Conservation (phyloP, 1,140 invertebrate genomes). For the Tetramorium simillimum region DNA sequence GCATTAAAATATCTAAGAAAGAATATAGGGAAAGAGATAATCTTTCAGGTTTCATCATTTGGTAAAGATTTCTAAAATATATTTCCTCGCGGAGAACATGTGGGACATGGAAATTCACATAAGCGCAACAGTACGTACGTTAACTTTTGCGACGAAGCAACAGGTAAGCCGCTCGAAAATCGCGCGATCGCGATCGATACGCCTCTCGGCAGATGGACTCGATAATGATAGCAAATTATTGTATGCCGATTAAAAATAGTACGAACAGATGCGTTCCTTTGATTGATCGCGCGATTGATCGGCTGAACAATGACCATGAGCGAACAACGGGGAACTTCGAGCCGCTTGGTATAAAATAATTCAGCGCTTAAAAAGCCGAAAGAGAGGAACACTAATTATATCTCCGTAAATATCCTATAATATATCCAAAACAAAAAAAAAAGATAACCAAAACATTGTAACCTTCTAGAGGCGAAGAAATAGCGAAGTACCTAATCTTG, state of each 20-base stretch:
- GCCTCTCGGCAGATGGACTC: slow-evolving; percentile 33
- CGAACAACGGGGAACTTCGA: slow-evolving; percentile 61
- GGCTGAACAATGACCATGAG: slow-evolving; percentile 53
- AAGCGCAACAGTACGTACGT: slow-evolving; percentile 28
- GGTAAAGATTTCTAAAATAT: background rate
- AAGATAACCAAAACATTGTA: slow-evolving; percentile 80
- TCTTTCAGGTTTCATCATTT: background rate
- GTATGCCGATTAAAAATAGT: slow-evolving; percentile 69
- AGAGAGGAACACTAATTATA: slow-evolving; percentile 78
- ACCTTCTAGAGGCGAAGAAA: slow-evolving; percentile 81
- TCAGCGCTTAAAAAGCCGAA: slow-evolving; percentile 69
- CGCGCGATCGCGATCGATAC: slow-evolving; percentile 55
- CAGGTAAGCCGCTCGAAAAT: slow-evolving; percentile 59
- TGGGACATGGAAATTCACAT: slow-evolving; percentile 27
- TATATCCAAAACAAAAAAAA: slow-evolving; percentile 78
- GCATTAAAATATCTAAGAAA: background rate
- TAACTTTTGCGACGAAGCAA: slow-evolving; percentile 66
- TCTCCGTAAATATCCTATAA: slow-evolving; percentile 81
- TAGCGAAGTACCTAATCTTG: slow-evolving; percentile 81
- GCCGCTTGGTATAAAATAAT: slow-evolving; percentile 70
- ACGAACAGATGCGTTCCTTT: slow-evolving; percentile 34
- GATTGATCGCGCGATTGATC: slow-evolving; percentile 65
- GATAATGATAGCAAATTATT: slow-evolving; percentile 71
- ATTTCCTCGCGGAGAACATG: background rate
- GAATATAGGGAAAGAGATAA: background rate